phyloP scores from a whole-genome alignment of 2,888 invertebrate genomes.

The Luperina nickerlii region DNA sequence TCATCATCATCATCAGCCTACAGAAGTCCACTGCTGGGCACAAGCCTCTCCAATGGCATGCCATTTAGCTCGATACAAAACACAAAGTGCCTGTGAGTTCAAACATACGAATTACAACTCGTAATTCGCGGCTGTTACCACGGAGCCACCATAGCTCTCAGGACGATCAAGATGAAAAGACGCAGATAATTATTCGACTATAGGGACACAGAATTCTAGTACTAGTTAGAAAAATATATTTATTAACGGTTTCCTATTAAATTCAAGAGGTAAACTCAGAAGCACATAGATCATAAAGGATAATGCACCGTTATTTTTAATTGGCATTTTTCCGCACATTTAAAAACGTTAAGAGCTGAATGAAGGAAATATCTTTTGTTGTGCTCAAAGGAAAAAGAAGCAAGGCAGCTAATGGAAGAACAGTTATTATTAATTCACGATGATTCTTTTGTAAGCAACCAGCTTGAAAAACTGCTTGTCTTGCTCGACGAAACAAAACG shows the following conservation, averaged over 20 bases:
- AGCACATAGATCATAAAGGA: conserved; percentile 26
- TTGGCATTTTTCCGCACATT: conserved; percentile 24
- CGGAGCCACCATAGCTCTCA: too few relatives aligned
- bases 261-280: not conserved
- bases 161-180: not conserved
- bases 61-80: not conserved
- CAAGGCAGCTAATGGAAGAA: conserved; percentile 38
- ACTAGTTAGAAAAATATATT: not conserved
- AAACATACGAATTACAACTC: not conserved
- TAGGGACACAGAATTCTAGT: not conserved
- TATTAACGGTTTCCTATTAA: not conserved
- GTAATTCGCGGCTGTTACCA: too few relatives aligned
- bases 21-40: not conserved
- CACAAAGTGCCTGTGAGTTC: not conserved
- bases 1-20: not conserved
- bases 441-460: conserved; percentile 47
- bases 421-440: conserved; percentile 42
- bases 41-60: not conserved
- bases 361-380: conserved; percentile 39
- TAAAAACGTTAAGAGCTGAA: conserved; percentile 29
- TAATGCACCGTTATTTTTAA: conserved; percentile 26
- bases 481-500: conserved; percentile 31
- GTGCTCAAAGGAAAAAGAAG: conserved; percentile 7
- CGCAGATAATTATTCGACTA: too few relatives aligned
- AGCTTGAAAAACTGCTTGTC: conserved; percentile 31